These are phyloP conservation scores for Mellilla xanthometata DNA, from an alignment of 2,888 invertebrate species.

Conservation along the genomic window DNA sequence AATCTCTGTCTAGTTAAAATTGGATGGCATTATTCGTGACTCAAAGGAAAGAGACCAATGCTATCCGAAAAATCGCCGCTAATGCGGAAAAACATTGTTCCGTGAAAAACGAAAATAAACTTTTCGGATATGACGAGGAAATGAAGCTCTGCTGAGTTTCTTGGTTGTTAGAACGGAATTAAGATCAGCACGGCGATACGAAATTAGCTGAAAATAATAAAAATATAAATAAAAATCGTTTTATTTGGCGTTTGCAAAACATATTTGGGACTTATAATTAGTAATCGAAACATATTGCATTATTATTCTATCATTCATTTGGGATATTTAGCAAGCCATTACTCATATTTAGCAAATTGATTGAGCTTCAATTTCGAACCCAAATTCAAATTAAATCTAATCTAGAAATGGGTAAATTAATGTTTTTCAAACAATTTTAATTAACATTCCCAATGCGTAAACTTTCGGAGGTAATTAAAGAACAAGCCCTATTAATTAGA, in stretches of 20 bases:
- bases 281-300: no score
- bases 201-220: slow-evolving; percentile 1
- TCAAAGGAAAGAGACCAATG: neutral
- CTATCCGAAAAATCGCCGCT: slow-evolving; percentile 1
- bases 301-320: no score
- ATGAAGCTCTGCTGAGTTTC: slow-evolving; percentile 34
- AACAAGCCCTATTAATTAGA: slow-evolving; percentile 43
- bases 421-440: slow-evolving; percentile 24
- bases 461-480: slow-evolving; percentile 46
- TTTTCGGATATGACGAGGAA: slow-evolving; percentile 49
- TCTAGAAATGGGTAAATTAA: no score
- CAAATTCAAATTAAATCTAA: no score
- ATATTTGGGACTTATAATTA: no score
- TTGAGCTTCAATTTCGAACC: no score
- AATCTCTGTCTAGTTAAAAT: neutral
- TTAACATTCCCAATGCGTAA: slow-evolving; percentile 36
- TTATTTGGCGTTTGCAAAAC: no score
- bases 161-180: slow-evolving; percentile 6
- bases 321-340: no score
- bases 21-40: neutral
- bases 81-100: slow-evolving; percentile 12
- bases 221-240: neutral
- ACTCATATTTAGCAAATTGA: no score
- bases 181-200: neutral
- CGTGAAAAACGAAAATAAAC: slow-evolving; percentile 36